phyloP scores from a whole-genome alignment of 2,797 vertebrate genomes.

The Periparus ater region DNA sequence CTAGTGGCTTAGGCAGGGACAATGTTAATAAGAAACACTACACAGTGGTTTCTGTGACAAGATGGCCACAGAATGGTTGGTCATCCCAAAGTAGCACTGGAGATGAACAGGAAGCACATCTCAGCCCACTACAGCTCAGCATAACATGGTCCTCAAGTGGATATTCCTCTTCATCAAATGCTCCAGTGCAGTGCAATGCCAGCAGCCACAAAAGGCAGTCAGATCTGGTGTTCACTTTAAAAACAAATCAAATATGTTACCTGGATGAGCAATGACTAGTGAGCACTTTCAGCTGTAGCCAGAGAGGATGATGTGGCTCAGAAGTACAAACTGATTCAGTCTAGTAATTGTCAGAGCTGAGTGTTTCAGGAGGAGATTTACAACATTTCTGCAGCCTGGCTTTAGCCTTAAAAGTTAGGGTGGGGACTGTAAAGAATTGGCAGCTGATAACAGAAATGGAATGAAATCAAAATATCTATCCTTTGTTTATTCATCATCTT shows the following conservation, averaged over 20 bases:
- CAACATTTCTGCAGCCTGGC: not conserved
- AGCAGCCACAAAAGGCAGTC: not conserved
- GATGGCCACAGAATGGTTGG: not conserved
- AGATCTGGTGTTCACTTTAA: not conserved
- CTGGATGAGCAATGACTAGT: not conserved
- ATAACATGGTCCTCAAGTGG: not conserved
- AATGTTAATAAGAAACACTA: not conserved
- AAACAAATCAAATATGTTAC: not conserved
- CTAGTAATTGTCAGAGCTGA: not conserved
- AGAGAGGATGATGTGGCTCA: not conserved
- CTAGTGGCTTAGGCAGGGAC: not conserved
- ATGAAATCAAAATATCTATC: constrained; percentile 56
- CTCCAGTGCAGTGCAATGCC: not conserved
- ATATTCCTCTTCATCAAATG: not conserved
- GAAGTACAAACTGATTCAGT: not conserved
- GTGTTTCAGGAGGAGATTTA: not conserved
- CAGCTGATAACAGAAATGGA: constrained; percentile 48
- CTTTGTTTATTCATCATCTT: constrained; percentile 53
- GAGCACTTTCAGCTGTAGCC: not conserved
- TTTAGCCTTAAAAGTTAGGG: constrained; percentile 9
- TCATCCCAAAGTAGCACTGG: not conserved
- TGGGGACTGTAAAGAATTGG: constrained; percentile 40
- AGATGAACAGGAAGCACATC: not conserved
- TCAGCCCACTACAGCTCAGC: not conserved
- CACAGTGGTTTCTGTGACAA: not conserved